Evolutionary conservation across 2,888 invertebrate genomes (phyloP), one percentile per base, ranked within the genome.

Genomic region (Drosophila macrospina): DNA sequence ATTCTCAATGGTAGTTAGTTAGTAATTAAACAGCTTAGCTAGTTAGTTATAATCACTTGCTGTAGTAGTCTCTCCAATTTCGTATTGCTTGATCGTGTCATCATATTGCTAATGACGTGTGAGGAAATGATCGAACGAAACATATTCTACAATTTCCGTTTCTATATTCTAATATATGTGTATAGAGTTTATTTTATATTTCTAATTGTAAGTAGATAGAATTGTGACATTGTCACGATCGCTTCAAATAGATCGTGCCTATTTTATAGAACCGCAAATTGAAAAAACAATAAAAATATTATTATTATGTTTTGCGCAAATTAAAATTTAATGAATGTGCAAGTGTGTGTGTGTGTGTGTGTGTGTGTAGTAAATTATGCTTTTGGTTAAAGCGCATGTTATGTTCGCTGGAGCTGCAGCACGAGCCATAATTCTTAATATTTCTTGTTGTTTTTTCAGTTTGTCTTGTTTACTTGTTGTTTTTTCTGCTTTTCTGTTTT

Each of bases 151-250:
- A 59, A 59, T 66, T 69, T 69, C 39, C 65, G 71, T 56, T 69
- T 16, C 1, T 28, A 54, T 60, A 34, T 59, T 30, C 2, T 20
- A 4, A 28, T 44, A 28, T 8, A 13, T 28, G 44, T 5, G 5
- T 45, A 11, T 10, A 30, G 15, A 11, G 11, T 15, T 15, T 28
- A 24, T 26, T 5, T 24, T 26, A 7, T 37, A 15, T 2, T 1
- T 20, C 3, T n/a, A 13, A 4, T 13, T 8, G n/a, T 28, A 28
- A 36, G 44, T 20, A 24, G 59, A 32, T 26, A 45, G 26, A 54
- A 65, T 76, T 64, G 28, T 51, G 71, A 56, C 74, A 70, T 69
- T 65, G 85, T 84, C 81, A 82, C 87, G 87, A 86, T 69, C 68
- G 56, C 26, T 56, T 15, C 16, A 47, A 50, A 59, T 44, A 60